Percentiles rank a stretch among this genome's conserved stretches.
These are phyloP conservation scores for Chrysolophus pictus DNA, from an alignment of 2,797 vertebrate species.

Conservation along the genomic window DNA sequence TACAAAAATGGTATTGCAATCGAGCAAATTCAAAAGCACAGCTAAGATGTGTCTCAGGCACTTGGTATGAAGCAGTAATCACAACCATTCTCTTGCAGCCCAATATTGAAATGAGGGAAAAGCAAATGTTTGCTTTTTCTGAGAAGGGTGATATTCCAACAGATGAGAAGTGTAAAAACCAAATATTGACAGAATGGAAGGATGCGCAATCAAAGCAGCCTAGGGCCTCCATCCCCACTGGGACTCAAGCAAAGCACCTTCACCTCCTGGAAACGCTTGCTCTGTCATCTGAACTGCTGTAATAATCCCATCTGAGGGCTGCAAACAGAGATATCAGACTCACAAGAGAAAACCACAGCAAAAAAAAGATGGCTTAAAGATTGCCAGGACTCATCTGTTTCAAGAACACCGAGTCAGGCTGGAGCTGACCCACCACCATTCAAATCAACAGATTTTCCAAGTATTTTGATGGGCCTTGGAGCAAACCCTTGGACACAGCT, in stretches of 20 bases:
- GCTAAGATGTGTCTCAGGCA: background rate
- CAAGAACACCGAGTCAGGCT: background rate
- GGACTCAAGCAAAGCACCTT: background rate
- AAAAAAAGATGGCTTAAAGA: background rate
- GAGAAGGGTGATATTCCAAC: conserved; percentile 21
- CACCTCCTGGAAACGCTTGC: background rate
- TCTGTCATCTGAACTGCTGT: background rate
- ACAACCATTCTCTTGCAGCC: background rate
- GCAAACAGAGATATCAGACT: background rate
- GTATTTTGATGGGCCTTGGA: background rate
- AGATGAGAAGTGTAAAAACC: background rate
- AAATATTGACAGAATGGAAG: conserved; percentile 27
- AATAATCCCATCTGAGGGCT: background rate
- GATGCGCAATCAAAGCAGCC: fast-evolving
- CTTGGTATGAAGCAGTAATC: conserved; percentile 16
- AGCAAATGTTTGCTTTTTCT: conserved; percentile 58
- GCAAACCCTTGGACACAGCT: background rate
- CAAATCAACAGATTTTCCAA: background rate
- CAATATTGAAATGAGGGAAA: background rate
- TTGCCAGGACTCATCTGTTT: fast-evolving
- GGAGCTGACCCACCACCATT: background rate
- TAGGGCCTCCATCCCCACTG: background rate
- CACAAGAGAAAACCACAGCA: background rate
- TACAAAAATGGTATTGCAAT: background rate
- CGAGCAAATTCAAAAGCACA: background rate